Evolutionary conservation across 2,797 vertebrate genomes (phyloP).

Genomic region (Nasua narica): DNA sequence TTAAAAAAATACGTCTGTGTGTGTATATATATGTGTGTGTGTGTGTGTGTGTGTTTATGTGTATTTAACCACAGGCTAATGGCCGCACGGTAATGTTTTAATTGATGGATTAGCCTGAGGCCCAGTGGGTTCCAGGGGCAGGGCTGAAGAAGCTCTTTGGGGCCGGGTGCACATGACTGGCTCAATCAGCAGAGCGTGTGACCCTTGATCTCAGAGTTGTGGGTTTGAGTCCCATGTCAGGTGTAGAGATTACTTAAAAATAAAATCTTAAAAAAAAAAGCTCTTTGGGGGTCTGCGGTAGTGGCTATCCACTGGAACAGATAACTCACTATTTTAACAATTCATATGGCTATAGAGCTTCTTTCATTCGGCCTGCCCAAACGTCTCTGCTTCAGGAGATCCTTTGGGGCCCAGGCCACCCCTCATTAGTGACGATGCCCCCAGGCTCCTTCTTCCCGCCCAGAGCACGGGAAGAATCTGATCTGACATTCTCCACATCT

Average conservation of each 20-base stretch:
- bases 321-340: background rate
- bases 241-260: no score
- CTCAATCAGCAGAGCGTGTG: no score
- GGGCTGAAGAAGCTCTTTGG: background rate
- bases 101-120: background rate
- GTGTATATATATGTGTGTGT: no score
- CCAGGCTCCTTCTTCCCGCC: background rate
- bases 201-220: no score
- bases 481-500: background rate
- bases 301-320: background rate
- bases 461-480: rapidly evolving
- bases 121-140: no score
- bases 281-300: background rate
- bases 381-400: background rate
- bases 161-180: no score
- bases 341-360: no score
- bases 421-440: background rate
- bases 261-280: background rate
- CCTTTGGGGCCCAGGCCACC: no score
- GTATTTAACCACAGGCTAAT: background rate
- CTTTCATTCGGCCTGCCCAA: background rate
- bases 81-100: background rate
- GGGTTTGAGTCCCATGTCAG: no score
- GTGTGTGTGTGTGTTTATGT: background rate
- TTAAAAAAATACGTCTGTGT: background rate